Percentiles rank a stretch among this genome's conserved stretches.
Evolutionary conservation across 2,797 vertebrate species (phyloP).

Genomic region (Crocodylus rhombifer): DNA sequence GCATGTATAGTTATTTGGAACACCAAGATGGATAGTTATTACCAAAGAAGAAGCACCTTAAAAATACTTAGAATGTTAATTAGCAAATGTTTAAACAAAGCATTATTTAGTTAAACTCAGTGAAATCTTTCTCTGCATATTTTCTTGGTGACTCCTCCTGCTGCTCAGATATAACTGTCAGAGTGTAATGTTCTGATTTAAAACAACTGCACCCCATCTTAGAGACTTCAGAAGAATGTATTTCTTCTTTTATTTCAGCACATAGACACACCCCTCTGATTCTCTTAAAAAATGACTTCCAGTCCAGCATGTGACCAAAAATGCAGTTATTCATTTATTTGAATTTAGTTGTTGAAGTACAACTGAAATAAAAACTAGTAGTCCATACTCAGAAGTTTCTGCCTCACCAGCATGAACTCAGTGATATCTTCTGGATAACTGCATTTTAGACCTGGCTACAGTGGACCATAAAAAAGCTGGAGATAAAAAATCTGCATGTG

Average conservation of each 20-base stretch:
- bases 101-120: not conserved
- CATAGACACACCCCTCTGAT: conserved; percentile 47
- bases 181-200: conserved; percentile 27
- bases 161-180: not conserved
- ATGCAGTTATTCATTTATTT: conserved; percentile 44
- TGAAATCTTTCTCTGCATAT: not conserved
- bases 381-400: conserved; percentile 53
- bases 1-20: not conserved
- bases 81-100: conserved; percentile 12
- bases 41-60: not conserved
- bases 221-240: conserved; percentile 37
- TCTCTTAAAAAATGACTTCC: conserved; percentile 46
- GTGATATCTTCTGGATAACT: conserved; percentile 73
- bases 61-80: not conserved
- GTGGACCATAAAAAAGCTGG: conserved; percentile 69
- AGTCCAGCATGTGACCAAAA: conserved; percentile 37
- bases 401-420: conserved; percentile 67
- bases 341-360: conserved; percentile 59
- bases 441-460: conserved; percentile 57
- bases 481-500: conserved; percentile 73
- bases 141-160: not conserved
- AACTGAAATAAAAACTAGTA: conserved; percentile 56
- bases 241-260: conserved; percentile 35
- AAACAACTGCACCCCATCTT: not conserved
- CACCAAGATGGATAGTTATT: not conserved